Base-by-base conservation (phyloP, 1,140 invertebrate genomes). In the Sinonovacula constricta region DNA sequence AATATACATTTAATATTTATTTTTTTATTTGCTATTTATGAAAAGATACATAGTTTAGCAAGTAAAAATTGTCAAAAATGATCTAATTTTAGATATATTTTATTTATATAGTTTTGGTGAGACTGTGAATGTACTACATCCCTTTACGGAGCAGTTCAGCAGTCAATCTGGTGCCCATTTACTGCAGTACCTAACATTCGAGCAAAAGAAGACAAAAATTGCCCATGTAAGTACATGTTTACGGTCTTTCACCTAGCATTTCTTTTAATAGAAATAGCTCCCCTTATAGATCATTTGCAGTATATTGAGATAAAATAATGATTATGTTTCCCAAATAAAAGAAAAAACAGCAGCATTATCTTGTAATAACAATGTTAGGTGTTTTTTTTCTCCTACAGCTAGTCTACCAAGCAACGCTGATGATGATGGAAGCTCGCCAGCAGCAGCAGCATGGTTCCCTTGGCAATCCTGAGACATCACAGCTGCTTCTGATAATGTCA, bases 401-500 rank as follows among this genome's bases (percentile, higher is more conserved):
- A 28, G 88, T 99, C 15, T 93, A 97, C 83, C 95, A 95, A 83
- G 93, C 94, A 18, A 94, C 94, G 0, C 72, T 72, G 5, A 56
- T 88, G 14, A 88, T 92, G 81, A 63, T 87, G 63, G 80, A 88
- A n/a, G 84, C 88, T 7, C 80, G 85, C 15, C 79, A 76, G 12
- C 53, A 79, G 5, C 84, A 85, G 28, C 84, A 85, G 31, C n/a
- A n/a, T n/a, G 85, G 86, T 3, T 57, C 62, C 39, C 34, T 82
- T 36, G 78, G 83, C 30, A 81, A 84, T 66, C 75, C 82, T 18
- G 86, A 91, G 18, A 87, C 85, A 2, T 86, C 89, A 12, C 98
- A 99, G 92, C 91, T 99, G 12, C 90, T 99, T 68, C 91, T 99
- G 15, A 94, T 99, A 33, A 93, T 99, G 5, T 91, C 91, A 10